Conservation (phyloP, 2,888 invertebrate species). For the Scaptodrosophila latifasciaeformis region DNA sequence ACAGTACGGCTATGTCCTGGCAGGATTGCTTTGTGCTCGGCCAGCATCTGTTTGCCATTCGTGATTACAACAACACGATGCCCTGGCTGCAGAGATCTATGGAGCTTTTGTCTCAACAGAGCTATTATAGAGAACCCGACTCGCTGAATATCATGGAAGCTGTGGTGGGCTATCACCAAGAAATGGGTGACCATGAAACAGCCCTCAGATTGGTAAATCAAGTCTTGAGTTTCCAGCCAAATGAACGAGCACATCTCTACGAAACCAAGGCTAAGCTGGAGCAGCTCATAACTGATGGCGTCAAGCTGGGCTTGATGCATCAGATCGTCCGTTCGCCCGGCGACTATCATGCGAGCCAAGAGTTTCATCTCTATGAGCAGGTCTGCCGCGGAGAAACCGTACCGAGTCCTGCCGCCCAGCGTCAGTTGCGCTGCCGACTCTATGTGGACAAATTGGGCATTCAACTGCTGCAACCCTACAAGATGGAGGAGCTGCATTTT, state of each 20-base stretch:
- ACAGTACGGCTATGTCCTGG: constrained; percentile 82
- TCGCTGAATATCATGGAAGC: constrained; percentile 66
- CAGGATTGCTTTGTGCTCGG: constrained; percentile 98
- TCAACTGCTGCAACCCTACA: constrained; percentile 69
- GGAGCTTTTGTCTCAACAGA: constrained; percentile 80
- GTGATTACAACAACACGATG: constrained; percentile 93
- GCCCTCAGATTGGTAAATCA: constrained; percentile 92
- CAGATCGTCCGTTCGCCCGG: constrained; percentile 30
- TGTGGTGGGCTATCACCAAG: constrained; percentile 59
- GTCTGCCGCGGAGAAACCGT: constrained; percentile 63
- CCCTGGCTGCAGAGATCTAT: constrained; percentile 96
- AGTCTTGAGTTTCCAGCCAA: constrained; percentile 84
- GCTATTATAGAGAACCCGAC: constrained; percentile 41
- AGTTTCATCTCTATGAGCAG: constrained; percentile 75
- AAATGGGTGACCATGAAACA: constrained; percentile 80
- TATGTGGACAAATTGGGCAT: constrained; percentile 33
- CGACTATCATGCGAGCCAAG: constrained; percentile 50
- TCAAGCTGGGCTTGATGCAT: constrained; percentile 55
- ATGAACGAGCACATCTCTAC: constrained; percentile 85
- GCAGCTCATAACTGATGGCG: constrained; percentile 79
- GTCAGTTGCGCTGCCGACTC: constrained; percentile 52
- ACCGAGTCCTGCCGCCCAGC: constrained; percentile 27
- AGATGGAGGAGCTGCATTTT: constrained; percentile 76
- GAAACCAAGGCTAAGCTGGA: constrained; percentile 92
- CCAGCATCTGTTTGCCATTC: constrained; percentile 87